These are phyloP conservation scores for Cnemophilus loriae DNA, from an alignment of 2,113 vertebrate genomes.

Conservation along the genomic window DNA sequence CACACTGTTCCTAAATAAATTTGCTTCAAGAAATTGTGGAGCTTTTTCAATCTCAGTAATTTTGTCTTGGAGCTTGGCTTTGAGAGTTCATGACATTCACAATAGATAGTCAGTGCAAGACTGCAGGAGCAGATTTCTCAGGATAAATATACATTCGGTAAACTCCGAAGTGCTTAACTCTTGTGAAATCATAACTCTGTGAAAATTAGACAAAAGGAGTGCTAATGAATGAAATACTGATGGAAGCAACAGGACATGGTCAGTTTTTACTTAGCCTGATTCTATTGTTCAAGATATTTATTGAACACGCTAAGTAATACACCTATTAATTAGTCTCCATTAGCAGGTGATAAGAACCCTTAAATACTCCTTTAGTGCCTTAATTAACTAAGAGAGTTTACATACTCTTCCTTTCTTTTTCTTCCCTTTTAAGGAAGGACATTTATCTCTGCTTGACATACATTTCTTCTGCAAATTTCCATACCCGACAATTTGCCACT, in stretches of 20 bases:
- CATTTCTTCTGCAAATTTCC: constrained; percentile 20
- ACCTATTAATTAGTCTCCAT: constrained; percentile 6
- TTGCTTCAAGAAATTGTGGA: neutral
- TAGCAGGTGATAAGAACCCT: neutral
- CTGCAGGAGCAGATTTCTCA: neutral
- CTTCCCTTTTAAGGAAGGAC: neutral
- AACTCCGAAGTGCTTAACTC: neutral
- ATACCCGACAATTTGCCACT: neutral
- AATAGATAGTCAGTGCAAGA: neutral
- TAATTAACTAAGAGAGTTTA: constrained; percentile 7
- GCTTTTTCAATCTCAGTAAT: neutral
- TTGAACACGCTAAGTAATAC: neutral
- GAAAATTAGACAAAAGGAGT: neutral
- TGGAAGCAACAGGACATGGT: neutral
- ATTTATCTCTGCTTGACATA: constrained; percentile 44
- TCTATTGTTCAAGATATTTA: neutral
- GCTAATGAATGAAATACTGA: neutral
- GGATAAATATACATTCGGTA: neutral
- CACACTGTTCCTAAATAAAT: neutral
- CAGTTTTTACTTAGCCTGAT: constrained; percentile 2
- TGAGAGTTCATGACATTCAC: neutral
- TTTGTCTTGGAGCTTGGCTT: neutral
- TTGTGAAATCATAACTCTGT: neutral
- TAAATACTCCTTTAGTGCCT: constrained; percentile 1
- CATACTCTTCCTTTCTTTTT: neutral